Conservation (phyloP, 2,888 invertebrate genomes). For the Melitaea athalia region DNA sequence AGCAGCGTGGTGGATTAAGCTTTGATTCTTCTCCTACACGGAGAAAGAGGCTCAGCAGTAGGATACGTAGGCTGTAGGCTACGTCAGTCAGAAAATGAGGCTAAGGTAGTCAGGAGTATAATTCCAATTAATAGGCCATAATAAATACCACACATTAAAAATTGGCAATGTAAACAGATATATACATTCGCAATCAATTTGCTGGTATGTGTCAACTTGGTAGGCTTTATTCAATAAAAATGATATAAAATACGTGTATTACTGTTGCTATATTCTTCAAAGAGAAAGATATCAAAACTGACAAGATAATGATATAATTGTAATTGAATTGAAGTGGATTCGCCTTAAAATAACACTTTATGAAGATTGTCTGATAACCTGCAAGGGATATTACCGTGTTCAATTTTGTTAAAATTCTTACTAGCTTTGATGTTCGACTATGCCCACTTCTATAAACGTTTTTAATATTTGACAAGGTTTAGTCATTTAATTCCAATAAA, state of each 20-base stretch:
- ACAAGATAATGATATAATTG: slow-evolving; percentile 32
- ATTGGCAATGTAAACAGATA: no score
- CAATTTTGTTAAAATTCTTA: background rate
- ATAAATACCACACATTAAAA: no score
- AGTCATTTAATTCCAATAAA: background rate
- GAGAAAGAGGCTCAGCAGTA: no score
- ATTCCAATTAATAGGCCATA: no score
- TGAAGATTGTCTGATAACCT: background rate
- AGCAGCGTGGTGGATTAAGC: no score
- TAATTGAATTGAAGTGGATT: slow-evolving; percentile 18
- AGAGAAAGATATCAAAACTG: slow-evolving; percentile 12
- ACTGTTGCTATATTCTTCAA: background rate
- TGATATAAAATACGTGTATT: background rate
- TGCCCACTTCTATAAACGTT: background rate
- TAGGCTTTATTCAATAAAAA: background rate
- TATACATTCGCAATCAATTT: no score
- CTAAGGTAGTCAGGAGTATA: no score
- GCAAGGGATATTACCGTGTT: slow-evolving; percentile 5
- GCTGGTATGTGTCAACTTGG: no score
- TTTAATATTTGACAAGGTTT: background rate
- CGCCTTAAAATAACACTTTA: slow-evolving; percentile 19
- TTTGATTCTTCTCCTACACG: no score
- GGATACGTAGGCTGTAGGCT: no score
- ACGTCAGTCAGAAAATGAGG: no score
- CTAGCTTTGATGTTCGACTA: background rate